Evolutionary conservation across 1,140 invertebrate species (phyloP), one percentile per base, ranked within the genome.

Genomic region (Drosophila takahashii): DNA sequence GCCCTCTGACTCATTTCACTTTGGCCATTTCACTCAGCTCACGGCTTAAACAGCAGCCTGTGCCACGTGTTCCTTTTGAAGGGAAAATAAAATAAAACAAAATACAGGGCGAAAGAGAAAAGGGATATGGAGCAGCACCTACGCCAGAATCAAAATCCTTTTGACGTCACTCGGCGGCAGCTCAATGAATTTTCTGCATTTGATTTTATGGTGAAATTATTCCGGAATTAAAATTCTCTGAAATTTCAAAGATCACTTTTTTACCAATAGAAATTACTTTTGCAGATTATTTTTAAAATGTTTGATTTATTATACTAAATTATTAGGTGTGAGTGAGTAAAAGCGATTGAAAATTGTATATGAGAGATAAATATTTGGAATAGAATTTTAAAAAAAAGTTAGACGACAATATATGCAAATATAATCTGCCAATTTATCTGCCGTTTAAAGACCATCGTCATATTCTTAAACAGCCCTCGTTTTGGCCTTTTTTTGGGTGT

Each of bases 101-200:
- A 61, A 47, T 11, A 42, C 16, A 52, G 32, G n/a, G 10, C 34
- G 27, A 37, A 29, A 48, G 58, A 39, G 5, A 62, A 48, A 41
- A 48, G 18, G 56, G 5, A 62, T 41, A 41, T 41, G 18, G 10
- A 16, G 37, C 37, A 22, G 52, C 69, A 86, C 78, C 74, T 87
- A 85, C 81, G 78, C 74, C 64, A 52, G 47, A 74, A 57, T 41
- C 52, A 37, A 81, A 86, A 85, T 81, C 81, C 81, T 70, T 77
- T 81, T 85, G 81, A 85, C 81, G 81, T 85, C 81, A 85, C 67
- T 83, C 37, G 48, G 32, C 22, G 62, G 52, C 11, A 15, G 64
- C 29, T 62, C 56, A n/a, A 44, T 50, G 15, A 52, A 48, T 59
- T 70, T 48, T 70, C 44, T 65, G 29, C 6, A 6, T 9, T 32